A percentile compares a stretch with the other conserved stretches of the same genome.
These are phyloP conservation scores for Phylloscopus collybita DNA, from an alignment of 2,797 vertebrate species.

Conservation along the genomic window DNA sequence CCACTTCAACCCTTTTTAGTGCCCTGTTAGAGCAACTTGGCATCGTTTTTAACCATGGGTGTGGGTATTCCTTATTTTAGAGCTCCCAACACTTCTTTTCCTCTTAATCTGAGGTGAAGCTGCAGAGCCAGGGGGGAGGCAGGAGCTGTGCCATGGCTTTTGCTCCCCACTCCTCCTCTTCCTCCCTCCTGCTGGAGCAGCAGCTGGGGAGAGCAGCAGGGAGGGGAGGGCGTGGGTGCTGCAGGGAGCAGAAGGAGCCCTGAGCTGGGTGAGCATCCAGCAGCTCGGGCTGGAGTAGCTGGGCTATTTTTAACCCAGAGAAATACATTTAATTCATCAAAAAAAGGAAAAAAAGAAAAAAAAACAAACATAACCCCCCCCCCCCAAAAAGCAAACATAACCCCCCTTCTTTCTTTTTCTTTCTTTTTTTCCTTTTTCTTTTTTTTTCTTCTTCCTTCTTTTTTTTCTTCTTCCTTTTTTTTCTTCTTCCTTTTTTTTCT, in stretches of 20 bases:
- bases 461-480: too few relatives aligned
- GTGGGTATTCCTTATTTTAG: background rate
- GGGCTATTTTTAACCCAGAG: background rate
- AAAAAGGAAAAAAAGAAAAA: too few relatives aligned
- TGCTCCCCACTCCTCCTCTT: background rate
- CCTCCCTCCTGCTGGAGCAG: background rate
- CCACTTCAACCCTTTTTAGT: background rate
- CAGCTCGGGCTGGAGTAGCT: background rate
- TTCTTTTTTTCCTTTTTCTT: too few relatives aligned
- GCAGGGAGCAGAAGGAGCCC: background rate
- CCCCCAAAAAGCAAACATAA: too few relatives aligned
- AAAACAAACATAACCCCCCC: too few relatives aligned
- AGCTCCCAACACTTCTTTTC: rapidly evolving
- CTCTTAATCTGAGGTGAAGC: background rate
- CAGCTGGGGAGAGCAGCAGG: background rate
- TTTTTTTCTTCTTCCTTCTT: too few relatives aligned
- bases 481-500: too few relatives aligned
- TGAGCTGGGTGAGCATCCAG: background rate
- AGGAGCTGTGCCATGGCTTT: background rate
- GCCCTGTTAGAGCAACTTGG: rapidly evolving
- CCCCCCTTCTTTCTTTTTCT: too few relatives aligned
- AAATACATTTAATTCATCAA: background rate
- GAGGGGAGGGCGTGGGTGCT: background rate
- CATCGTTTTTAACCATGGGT: background rate
- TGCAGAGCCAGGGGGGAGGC: too few relatives aligned